phyloP scores from a whole-genome alignment of 2,888 invertebrate species.

The Spodoptera littoralis region DNA sequence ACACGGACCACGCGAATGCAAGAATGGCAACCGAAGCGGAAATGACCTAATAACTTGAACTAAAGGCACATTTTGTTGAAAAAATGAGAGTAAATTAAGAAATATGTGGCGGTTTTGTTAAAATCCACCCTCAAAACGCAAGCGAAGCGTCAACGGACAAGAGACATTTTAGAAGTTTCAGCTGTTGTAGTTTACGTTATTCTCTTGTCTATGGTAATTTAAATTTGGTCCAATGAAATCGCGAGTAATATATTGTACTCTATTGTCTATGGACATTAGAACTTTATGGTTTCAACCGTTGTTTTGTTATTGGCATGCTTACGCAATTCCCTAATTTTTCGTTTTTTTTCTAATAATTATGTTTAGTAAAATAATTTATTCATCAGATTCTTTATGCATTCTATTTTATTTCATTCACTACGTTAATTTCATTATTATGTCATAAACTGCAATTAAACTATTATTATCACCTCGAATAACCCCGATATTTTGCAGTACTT shows the following conservation, averaged over 20 bases:
- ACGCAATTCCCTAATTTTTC: too few relatives aligned
- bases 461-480: too few relatives aligned
- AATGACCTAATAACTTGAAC: slow-evolving; percentile 57
- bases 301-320: background rate
- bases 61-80: slow-evolving; percentile 72
- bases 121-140: slow-evolving; percentile 80
- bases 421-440: too few relatives aligned
- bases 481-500: too few relatives aligned
- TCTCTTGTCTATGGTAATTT: slow-evolving; percentile 79
- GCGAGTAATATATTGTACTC: slow-evolving; percentile 7
- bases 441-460: too few relatives aligned
- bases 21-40: slow-evolving; percentile 69
- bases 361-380: too few relatives aligned
- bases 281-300: slow-evolving; percentile 29
- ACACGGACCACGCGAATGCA: slow-evolving; percentile 65
- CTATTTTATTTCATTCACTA: too few relatives aligned
- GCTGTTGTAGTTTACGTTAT: slow-evolving; percentile 83
- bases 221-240: slow-evolving; percentile 78
- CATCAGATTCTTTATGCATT: too few relatives aligned
- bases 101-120: slow-evolving; percentile 60
- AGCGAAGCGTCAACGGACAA: slow-evolving; percentile 83
- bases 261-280: slow-evolving; percentile 11
- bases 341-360: too few relatives aligned
- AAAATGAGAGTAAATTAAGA: slow-evolving; percentile 71
- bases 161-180: slow-evolving; percentile 83